phyloP scores from a whole-genome alignment of 2,888 invertebrate species.

The Vandiemenella viatica region DNA sequence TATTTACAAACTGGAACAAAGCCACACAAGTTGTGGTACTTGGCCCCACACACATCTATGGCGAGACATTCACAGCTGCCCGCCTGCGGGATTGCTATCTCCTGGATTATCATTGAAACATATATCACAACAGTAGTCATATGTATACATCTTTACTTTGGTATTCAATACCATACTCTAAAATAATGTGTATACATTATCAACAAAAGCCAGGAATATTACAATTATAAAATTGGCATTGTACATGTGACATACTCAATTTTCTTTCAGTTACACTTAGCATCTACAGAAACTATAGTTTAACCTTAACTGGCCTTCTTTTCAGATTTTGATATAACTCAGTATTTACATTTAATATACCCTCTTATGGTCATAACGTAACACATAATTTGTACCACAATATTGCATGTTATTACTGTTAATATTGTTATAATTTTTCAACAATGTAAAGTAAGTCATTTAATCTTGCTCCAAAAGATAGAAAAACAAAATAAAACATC shows the following conservation, averaged over 20 bases:
- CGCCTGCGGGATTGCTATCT: slow-evolving; percentile 6
- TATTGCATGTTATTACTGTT: no score
- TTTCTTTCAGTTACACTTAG: no score
- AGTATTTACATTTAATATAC: no score
- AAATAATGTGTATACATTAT: neutral
- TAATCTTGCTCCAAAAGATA: no score
- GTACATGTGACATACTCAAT: no score
- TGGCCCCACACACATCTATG: slow-evolving; percentile 6
- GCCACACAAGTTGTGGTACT: neutral
- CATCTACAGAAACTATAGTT: no score
- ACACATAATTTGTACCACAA: no score
- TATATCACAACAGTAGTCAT: neutral
- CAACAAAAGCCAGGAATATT: neutral
- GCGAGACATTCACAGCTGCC: slow-evolving; percentile 5
- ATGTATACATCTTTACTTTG: neutral
- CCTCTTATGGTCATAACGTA: no score
- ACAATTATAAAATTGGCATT: neutral
- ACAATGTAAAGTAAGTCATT: no score
- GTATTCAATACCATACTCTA: neutral
- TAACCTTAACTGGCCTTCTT: no score
- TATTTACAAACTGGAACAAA: slow-evolving; percentile 3
- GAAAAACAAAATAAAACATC: no score
- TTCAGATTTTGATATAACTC: neutral
- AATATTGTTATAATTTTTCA: no score
- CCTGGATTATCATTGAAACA: neutral